Evolutionary conservation across 1,140 invertebrate genomes (phyloP).

Genomic region (Sarcophaga peregrina): DNA sequence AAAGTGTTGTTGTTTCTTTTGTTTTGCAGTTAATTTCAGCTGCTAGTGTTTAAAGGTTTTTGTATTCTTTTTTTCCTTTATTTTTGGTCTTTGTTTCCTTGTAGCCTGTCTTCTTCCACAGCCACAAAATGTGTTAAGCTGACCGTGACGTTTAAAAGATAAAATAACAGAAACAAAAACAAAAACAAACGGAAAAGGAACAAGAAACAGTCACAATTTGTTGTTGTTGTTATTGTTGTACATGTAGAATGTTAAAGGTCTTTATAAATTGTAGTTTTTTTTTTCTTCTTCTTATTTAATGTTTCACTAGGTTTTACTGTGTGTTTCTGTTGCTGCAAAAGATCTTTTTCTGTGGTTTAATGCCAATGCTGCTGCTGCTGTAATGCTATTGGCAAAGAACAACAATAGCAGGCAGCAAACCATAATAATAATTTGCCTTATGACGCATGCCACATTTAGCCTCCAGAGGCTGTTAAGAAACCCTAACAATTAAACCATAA

Average conservation of each 20-base stretch:
- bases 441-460: conserved; percentile 40
- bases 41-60: neutral
- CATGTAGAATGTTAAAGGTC: too few species aligned
- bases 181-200: neutral
- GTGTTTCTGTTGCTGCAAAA: too few species aligned
- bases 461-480: neutral
- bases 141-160: conserved; percentile 36
- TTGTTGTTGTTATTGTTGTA: too few species aligned
- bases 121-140: conserved; percentile 40
- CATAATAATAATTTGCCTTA: conserved; percentile 24
- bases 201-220: neutral
- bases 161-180: neutral
- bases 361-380: neutral
- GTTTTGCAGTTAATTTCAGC: conserved; percentile 1
- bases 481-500: neutral
- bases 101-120: neutral
- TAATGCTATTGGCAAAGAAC: neutral
- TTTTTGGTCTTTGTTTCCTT: conserved; percentile 8
- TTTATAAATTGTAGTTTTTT: too few species aligned
- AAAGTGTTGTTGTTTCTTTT: neutral
- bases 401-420: conserved; percentile 8
- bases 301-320: too few species aligned
- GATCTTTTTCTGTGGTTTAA: too few species aligned
- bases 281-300: too few species aligned
- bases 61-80: neutral